Evolutionary conservation across 2,797 vertebrate genomes (phyloP).

Genomic region (Pipistrellus pipistrellus): DNA sequence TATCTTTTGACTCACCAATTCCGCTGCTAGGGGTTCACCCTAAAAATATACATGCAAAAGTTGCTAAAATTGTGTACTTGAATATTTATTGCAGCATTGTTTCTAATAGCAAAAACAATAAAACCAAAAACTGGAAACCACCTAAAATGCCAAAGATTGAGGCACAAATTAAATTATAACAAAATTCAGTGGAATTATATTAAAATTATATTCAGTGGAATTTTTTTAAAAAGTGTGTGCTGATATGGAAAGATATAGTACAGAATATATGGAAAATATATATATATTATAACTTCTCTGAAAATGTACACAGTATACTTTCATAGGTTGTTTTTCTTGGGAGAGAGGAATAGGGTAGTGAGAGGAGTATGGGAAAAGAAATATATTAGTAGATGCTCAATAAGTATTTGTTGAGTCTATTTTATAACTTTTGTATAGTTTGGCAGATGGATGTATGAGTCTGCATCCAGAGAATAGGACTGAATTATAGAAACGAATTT

Average conservation of each 20-base stretch:
- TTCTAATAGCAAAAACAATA: slow-evolving; percentile 7
- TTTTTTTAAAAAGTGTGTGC: not conserved
- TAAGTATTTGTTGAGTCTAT: not conserved
- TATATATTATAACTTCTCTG: not conserved
- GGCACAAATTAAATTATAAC: not conserved
- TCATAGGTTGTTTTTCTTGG: not conserved
- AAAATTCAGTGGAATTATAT: not conserved
- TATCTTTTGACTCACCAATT: slow-evolving; percentile 26
- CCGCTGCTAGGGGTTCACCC: not conserved
- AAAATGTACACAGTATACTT: slow-evolving; percentile 21
- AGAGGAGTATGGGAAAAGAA: not conserved
- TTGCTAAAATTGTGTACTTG: not conserved
- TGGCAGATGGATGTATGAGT: not conserved
- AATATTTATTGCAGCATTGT: not conserved
- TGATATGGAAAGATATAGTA: not conserved
- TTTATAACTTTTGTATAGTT: slow-evolving; percentile 8
- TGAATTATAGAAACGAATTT: not conserved
- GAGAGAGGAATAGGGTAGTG: not conserved
- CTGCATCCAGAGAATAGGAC: not conserved
- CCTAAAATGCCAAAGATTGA: slow-evolving; percentile 2
- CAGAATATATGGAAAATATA: not conserved
- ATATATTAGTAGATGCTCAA: not conserved
- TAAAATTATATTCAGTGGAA: not conserved
- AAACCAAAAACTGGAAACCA: not conserved
- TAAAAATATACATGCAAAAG: slow-evolving; percentile 15